Base-by-base conservation (phyloP, 2,797 vertebrate species). In the Prionace glauca region DNA sequence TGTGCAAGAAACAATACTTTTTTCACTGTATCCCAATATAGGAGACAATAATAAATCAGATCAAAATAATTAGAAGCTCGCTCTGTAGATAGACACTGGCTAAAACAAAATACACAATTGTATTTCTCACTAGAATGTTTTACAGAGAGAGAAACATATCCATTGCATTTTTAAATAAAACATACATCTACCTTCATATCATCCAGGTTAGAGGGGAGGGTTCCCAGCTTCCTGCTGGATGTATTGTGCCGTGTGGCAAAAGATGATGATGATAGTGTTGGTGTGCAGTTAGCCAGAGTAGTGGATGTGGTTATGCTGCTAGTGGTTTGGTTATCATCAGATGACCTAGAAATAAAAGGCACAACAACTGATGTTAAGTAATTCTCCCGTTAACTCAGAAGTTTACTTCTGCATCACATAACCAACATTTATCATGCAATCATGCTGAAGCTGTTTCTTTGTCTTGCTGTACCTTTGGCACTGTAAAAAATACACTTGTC, bases 141-240 rank as follows among this genome's bases (percentile, higher is more conserved):
- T 94, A 72, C 12, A 41, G 74, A n/a, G 93, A 72, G 41, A 14
- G 2, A 29, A 74, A 60, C 7, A 60, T 69, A 92, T 67, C 22
- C 18, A 56, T 32, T 50, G 71, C 22, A n/a, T 77, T 74, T 5
- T 94, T 74, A 74, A 8, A 69, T 65, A 91, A 90, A 90, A 90
- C 50, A 94, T 74, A 22, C 22, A 67, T 95, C 97, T 97, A 99
- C 99, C 99, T 99, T 99, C 98, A 99, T 97, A 96, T 99, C 99
- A 24, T 99, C 99, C 97, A 99, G 96, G 96, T 98, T 99, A 36
- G 98, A 96, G 36, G 99, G 99, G 18, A 99, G 97, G 5, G 98
- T 97, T 95, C 98, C 98, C 0, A 97, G 97, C 96, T 98, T 99
- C 96, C 97, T 97, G 96, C 95, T 50, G 45, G 45, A 97, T 0